A percentile compares a stretch with the other conserved stretches of the same genome.
Conservation (phyloP, 92 coral and sea anemone species). For the Anthopleura xanthogrammica region DNA sequence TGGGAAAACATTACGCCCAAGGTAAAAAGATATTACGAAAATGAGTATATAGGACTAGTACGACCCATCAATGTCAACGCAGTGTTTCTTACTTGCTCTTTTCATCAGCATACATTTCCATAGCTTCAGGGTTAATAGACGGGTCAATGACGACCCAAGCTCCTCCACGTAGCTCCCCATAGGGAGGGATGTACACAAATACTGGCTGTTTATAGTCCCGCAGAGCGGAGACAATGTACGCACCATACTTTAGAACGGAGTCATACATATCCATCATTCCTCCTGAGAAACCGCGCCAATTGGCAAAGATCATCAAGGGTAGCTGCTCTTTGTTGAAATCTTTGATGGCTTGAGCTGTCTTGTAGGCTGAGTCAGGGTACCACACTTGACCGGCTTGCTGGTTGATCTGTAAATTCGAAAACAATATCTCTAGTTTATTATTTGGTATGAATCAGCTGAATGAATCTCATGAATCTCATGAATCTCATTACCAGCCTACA, state of each 20-base stretch:
- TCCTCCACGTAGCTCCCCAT: conserved; percentile 95
- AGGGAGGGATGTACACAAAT: conserved; percentile 86
- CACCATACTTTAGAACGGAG: conserved; percentile 86
- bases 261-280: conserved; percentile 97
- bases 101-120: conserved; percentile 99
- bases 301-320: conserved; percentile 95
- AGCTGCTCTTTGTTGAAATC: conserved; percentile 95
- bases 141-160: conserved; percentile 99
- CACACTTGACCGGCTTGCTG: conserved; percentile 98
- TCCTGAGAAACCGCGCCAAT: conserved; percentile 99
- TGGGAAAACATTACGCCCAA: too few species aligned
- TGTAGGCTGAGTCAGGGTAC: conserved; percentile 99
- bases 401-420: conserved; percentile 37
- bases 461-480: too few species aligned
- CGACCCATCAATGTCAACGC: too few species aligned
- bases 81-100: conserved; percentile 70
- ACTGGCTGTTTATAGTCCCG: conserved; percentile 86
- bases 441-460: neutral
- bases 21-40: too few species aligned
- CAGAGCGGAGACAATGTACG: conserved; percentile 91
- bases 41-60: too few species aligned
- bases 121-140: conserved; percentile 82
- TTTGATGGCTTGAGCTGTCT: conserved; percentile 92
- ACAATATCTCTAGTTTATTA: neutral
- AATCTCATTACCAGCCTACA: too few species aligned